Evolutionary conservation across 1,140 invertebrate genomes (phyloP).

Genomic region (Leptinotarsa defecta): DNA sequence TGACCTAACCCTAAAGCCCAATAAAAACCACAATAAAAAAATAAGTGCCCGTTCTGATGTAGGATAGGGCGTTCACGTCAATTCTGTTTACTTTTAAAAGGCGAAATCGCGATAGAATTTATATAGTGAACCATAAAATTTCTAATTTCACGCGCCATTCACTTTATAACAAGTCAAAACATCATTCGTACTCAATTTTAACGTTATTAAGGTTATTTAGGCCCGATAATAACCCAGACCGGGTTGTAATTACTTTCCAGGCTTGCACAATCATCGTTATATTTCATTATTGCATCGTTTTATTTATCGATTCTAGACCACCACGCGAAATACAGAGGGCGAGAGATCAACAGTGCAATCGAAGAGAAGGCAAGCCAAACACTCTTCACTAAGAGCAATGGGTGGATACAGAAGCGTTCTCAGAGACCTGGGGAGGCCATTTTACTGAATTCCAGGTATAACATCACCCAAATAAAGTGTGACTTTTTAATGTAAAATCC

Average conservation of each 20-base stretch:
- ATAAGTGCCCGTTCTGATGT: conserved; percentile 7
- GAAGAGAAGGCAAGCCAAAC: neutral
- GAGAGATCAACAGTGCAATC: neutral
- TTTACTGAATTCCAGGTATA: too few relatives aligned
- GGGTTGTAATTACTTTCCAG: conserved; percentile 42
- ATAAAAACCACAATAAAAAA: conserved; percentile 19
- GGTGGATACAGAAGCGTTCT: too few relatives aligned
- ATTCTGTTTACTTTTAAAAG: conserved; percentile 14
- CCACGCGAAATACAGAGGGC: neutral
- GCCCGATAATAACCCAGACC: conserved; percentile 38
- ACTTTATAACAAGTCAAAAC: conserved; percentile 48
- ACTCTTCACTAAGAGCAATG: too few relatives aligned
- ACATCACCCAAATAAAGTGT: too few relatives aligned
- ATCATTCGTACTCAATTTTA: conserved; percentile 46
- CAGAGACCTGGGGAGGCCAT: too few relatives aligned
- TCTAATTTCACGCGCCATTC: conserved; percentile 49
- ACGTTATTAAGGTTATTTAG: conserved; percentile 46
- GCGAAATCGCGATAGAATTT: conserved; percentile 26
- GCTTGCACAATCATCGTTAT: conserved; percentile 45
- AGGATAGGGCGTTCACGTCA: neutral
- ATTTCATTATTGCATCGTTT: conserved; percentile 38
- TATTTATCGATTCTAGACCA: conserved; percentile 23
- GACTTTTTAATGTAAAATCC: too few relatives aligned
- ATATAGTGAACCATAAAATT: conserved; percentile 45
- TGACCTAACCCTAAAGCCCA: conserved; percentile 8